Evolutionary conservation across 2,888 invertebrate species (phyloP).

Genomic region (Drosophila aldrichi): DNA sequence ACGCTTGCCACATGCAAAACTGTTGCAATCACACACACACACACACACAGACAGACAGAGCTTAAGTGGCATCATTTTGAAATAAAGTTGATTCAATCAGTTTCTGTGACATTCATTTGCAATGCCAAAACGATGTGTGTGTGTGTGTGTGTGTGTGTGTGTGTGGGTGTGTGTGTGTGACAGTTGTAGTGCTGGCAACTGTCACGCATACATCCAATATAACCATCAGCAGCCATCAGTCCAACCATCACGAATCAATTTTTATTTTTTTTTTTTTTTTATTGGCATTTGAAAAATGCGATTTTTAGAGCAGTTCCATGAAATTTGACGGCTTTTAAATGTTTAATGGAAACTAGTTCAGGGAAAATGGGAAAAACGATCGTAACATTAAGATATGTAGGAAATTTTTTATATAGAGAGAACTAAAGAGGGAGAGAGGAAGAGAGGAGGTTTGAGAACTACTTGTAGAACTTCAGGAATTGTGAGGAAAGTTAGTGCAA

Average conservation of each 20-base stretch:
- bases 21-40: slow-evolving; percentile 39
- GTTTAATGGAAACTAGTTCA: neutral
- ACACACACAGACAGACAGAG: slow-evolving; percentile 6
- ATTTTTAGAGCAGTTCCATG: slow-evolving; percentile 1
- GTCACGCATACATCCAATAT: slow-evolving; percentile 74
- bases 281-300: slow-evolving; percentile 18
- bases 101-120: slow-evolving; percentile 58
- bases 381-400: too few species aligned
- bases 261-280: slow-evolving; percentile 8
- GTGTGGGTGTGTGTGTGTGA: slow-evolving; percentile 29
- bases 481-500: too few species aligned
- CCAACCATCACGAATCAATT: slow-evolving; percentile 35
- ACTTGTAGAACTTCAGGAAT: too few species aligned
- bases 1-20: slow-evolving; percentile 64
- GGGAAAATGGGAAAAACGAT: neutral
- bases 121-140: slow-evolving; percentile 34
- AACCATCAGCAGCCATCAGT: slow-evolving; percentile 33
- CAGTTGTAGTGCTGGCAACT: slow-evolving; percentile 54
- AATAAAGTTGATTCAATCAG: slow-evolving; percentile 86
- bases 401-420: too few species aligned
- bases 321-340: slow-evolving; percentile 2
- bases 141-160: slow-evolving; percentile 33
- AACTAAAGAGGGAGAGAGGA: too few species aligned
- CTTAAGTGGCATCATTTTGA: slow-evolving; percentile 85
- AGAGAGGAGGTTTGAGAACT: too few species aligned